Conservation (phyloP, 2,888 invertebrate species). For the Andrena flavipes region DNA sequence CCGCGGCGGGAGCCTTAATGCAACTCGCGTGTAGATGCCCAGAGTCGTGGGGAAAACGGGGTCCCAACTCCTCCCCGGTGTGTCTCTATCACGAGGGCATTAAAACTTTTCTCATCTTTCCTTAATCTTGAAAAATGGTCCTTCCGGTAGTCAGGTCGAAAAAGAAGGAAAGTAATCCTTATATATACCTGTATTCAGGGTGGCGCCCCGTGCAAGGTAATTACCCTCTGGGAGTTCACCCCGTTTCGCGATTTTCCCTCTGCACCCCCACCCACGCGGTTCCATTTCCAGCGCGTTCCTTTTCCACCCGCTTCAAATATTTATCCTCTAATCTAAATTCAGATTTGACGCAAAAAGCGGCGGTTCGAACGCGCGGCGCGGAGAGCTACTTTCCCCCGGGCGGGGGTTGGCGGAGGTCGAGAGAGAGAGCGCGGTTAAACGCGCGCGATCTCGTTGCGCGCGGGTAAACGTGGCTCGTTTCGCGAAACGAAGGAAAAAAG, state of each 20-base stretch:
- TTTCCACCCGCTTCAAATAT: slow-evolving; percentile 31
- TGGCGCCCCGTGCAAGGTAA: slow-evolving; percentile 51
- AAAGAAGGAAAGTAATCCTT: slow-evolving; percentile 12
- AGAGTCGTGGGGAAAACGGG: slow-evolving; percentile 32
- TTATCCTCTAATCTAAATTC: slow-evolving; percentile 61
- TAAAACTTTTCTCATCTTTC: slow-evolving; percentile 85
- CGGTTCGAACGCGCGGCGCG: slow-evolving; percentile 7
- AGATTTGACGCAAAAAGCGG: slow-evolving; percentile 27
- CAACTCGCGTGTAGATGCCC: slow-evolving; percentile 55
- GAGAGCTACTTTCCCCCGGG: slow-evolving; percentile 7
- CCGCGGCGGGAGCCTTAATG: slow-evolving; percentile 68
- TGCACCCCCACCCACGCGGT: slow-evolving; percentile 18
- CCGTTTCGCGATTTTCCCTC: slow-evolving; percentile 59
- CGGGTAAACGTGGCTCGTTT: neutral
- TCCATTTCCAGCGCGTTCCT: slow-evolving; percentile 19
- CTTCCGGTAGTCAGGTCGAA: slow-evolving; percentile 51
- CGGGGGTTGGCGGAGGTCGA: neutral
- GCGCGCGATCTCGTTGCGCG: slow-evolving; percentile 11
- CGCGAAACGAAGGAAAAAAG: slow-evolving; percentile 2
- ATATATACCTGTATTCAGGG: slow-evolving; percentile 15
- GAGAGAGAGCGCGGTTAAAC: slow-evolving; percentile 3
- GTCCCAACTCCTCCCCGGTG: neutral
- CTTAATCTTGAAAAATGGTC: slow-evolving; percentile 83
- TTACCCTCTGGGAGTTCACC: slow-evolving; percentile 63
- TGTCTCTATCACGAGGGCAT: slow-evolving; percentile 74